phyloP scores from a whole-genome alignment of 2,113 vertebrate genomes.

The Pao palembangensis region DNA sequence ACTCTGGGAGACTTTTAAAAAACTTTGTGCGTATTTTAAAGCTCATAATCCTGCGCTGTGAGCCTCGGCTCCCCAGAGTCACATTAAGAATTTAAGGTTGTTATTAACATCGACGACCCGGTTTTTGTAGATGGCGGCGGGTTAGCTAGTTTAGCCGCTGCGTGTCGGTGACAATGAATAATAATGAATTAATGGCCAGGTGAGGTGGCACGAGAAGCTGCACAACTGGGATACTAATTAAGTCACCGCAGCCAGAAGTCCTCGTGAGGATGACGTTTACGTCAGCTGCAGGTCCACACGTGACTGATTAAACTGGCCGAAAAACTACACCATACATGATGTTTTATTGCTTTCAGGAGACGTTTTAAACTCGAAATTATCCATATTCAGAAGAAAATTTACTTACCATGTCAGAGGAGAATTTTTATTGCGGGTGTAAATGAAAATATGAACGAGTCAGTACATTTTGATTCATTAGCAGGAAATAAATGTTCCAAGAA shows the following conservation, averaged over 20 bases:
- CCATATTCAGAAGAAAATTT: too few species aligned
- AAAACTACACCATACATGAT: not conserved
- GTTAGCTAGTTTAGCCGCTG: constrained; percentile 46
- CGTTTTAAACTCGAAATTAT: too few species aligned
- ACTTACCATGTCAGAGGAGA: too few species aligned
- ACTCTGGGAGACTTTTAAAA: constrained; percentile 25
- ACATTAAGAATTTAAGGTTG: constrained; percentile 9
- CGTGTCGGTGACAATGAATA: constrained; percentile 51
- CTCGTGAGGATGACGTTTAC: constrained; percentile 27
- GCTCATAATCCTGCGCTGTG: not conserved
- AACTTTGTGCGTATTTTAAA: not conserved
- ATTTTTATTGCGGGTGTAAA: too few species aligned
- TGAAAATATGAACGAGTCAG: too few species aligned
- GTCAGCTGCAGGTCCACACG: constrained; percentile 20
- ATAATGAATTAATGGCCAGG: constrained; percentile 56
- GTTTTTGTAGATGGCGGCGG: constrained; percentile 24
- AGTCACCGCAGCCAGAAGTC: constrained; percentile 15
- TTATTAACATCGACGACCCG: constrained; percentile 60
- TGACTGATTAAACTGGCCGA: constrained; percentile 11
- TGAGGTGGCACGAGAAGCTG: constrained; percentile 37
- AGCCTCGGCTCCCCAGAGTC: constrained; percentile 21
- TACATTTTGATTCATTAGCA: too few species aligned
- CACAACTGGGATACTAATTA: constrained; percentile 59
- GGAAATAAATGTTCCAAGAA: too few species aligned
- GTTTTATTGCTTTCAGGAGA: not conserved